Base-by-base conservation (phyloP, 2,797 vertebrate species). In the Orestias chungarensis region DNA sequence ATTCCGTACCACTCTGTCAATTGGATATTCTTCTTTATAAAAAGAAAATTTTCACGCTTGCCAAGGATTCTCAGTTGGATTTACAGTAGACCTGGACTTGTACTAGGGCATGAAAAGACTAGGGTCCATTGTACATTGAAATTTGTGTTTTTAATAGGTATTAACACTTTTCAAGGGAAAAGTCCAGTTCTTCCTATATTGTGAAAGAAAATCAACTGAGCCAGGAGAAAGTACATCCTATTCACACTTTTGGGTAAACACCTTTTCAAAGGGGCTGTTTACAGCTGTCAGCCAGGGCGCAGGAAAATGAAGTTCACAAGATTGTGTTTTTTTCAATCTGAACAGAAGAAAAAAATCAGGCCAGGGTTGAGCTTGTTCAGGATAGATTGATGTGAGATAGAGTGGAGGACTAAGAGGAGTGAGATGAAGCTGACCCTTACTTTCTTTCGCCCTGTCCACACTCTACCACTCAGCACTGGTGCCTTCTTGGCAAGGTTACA, bases 361-460 rank as follows among this genome's bases (percentile, higher is more conserved):
- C 73, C 66, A 65, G 66, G 62, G 50, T 80, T 62, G 73, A 84
- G 78, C 82, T 73, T 86, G 83, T 82, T 83, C 79, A 78, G 82
- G 79, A 68, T 83, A 87, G 87, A 90, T 86, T 89, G 87, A 87
- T 82, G 75, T 74, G 86, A 88, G 87, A 89, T 84, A 86, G 86
- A 88, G 84, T 84, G 71, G 78, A 82, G 59, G 84, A 89, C 89
- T 85, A 86, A 85, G 86, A 88, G 87, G 44, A 23, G 59, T 79
- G 87, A 93, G 89, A 93, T 93, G 91, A 93, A 89, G 90, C 88
- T 93, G 94, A 94, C 93, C 93, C 87, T 83, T 81, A 89, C 92
- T 90, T 90, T 93, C 93, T 89, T 86, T 70, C 78, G 80, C 80
- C 66, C 42, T 5, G n/a, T 18, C 47, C 44, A 31, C 49, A 17